A percentile compares a stretch with the other conserved stretches of the same genome.
phyloP scores from a whole-genome alignment of 2,888 invertebrate species.

The Melanostoma scalare region DNA sequence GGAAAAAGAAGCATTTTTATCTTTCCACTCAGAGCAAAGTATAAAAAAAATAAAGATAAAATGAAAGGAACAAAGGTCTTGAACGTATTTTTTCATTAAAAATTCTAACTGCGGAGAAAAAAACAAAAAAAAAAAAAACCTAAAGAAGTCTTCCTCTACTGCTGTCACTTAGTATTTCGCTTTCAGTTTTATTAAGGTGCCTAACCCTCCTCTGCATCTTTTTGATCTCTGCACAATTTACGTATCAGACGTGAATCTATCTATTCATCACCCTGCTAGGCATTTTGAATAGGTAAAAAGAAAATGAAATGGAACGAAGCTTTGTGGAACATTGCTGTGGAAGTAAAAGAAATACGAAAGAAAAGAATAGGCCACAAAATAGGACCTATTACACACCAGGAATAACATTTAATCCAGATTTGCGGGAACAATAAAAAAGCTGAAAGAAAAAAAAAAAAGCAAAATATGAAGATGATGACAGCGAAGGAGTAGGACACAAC shows the following conservation, averaged over 20 bases:
- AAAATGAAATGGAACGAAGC: constrained; percentile 25
- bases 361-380: constrained; percentile 47
- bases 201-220: constrained; percentile 14
- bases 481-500: constrained; percentile 55
- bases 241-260: constrained; percentile 61
- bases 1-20: constrained; percentile 43
- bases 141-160: constrained; percentile 39
- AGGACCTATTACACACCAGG: constrained; percentile 53
- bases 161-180: constrained; percentile 60
- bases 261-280: constrained; percentile 55
- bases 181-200: constrained; percentile 45
- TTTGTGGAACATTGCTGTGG: background rate
- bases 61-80: constrained; percentile 45
- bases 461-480: constrained; percentile 21
- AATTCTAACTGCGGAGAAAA: constrained; percentile 49
- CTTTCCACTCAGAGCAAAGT: constrained; percentile 32
- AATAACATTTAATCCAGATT: constrained; percentile 70
- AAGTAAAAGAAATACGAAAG: background rate
- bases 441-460: background rate
- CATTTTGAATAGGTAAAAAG: constrained; percentile 7
- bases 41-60: background rate
- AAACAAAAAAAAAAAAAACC: background rate
- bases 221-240: constrained; percentile 59
- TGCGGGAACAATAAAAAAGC: constrained; percentile 47
- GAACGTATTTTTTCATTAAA: constrained; percentile 63